These are phyloP conservation scores for Prinia subflava DNA, from an alignment of 2,113 vertebrate species.

Conservation along the genomic window DNA sequence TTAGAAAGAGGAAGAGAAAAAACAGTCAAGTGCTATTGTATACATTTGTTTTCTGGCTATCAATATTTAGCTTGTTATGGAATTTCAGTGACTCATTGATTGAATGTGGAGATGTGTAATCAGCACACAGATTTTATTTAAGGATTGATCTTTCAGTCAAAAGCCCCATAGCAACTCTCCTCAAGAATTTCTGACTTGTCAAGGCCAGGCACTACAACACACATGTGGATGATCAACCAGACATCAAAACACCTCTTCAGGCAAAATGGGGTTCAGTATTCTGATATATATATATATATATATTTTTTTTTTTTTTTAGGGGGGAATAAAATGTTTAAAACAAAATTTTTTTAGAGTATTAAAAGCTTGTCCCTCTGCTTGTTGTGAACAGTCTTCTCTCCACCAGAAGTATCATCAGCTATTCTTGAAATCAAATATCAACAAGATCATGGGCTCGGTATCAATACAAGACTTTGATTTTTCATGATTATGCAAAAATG, in stretches of 20 bases:
- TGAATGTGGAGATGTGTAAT: slow-evolving; percentile 17
- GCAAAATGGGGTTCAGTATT: not conserved
- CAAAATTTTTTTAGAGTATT: not conserved
- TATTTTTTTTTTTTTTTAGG: not conserved
- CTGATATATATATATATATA: too few species aligned
- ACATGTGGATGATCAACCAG: not conserved
- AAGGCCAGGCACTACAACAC: not conserved
- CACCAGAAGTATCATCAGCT: not conserved
- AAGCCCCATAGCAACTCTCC: not conserved
- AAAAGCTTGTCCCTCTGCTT: not conserved
- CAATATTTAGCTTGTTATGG: slow-evolving; percentile 37
- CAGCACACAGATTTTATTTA: slow-evolving; percentile 36
- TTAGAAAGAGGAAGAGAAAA: not conserved
- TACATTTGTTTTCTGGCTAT: slow-evolving; percentile 25
- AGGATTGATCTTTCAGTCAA: slow-evolving; percentile 39
- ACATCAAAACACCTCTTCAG: not conserved
- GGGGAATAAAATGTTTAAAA: not conserved
- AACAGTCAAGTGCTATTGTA: not conserved
- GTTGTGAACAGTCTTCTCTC: not conserved
- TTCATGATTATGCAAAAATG: not conserved
- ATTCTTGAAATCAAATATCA: not conserved
- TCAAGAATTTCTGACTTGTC: slow-evolving; percentile 9
- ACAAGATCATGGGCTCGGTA: not conserved
- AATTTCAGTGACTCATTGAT: slow-evolving; percentile 39
- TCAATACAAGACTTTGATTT: not conserved